These are phyloP conservation scores for Hipparchia semele DNA, from an alignment of 2,888 invertebrate species.

Conservation along the genomic window DNA sequence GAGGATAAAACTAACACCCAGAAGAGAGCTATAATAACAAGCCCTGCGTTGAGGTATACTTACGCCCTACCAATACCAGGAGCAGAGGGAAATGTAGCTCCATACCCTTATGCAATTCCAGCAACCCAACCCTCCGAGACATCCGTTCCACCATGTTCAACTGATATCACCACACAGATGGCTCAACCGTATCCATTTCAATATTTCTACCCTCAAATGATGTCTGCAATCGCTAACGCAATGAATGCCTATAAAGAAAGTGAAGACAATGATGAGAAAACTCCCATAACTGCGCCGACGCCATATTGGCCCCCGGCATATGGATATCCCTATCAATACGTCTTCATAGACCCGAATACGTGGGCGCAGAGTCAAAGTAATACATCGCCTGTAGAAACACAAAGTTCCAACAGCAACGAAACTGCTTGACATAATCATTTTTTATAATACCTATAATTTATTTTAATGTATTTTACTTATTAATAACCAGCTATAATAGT, in stretches of 20 bases:
- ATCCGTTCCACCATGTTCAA: slow-evolving; percentile 43
- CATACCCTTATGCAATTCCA: slow-evolving; percentile 59
- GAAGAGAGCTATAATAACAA: slow-evolving; percentile 59
- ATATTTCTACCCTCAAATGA: slow-evolving; percentile 70
- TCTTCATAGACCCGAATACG: slow-evolving; percentile 67
- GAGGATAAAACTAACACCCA: slow-evolving; percentile 55
- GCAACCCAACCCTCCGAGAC: slow-evolving; percentile 48
- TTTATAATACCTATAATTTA: not conserved
- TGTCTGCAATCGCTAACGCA: slow-evolving; percentile 65
- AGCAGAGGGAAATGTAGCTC: slow-evolving; percentile 47
- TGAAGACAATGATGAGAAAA: slow-evolving; percentile 53
- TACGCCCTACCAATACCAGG: slow-evolving; percentile 57
- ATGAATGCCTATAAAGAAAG: slow-evolving; percentile 60
- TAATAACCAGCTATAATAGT: not conserved
- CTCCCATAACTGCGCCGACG: slow-evolving; percentile 46
- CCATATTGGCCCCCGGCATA: slow-evolving; percentile 63
- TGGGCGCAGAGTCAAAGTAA: slow-evolving; percentile 58
- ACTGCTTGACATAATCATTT: slow-evolving; percentile 14
- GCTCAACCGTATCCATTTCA: slow-evolving; percentile 59
- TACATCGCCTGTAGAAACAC: slow-evolving; percentile 41
- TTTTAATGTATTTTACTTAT: slow-evolving; percentile 1
- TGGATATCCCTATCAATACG: slow-evolving; percentile 66
- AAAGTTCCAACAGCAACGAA: slow-evolving; percentile 45
- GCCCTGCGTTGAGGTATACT: slow-evolving; percentile 59
- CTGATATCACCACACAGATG: slow-evolving; percentile 40